These are phyloP conservation scores for Phorcus lineatus DNA, from an alignment of 2,888 invertebrate species.

Conservation along the genomic window DNA sequence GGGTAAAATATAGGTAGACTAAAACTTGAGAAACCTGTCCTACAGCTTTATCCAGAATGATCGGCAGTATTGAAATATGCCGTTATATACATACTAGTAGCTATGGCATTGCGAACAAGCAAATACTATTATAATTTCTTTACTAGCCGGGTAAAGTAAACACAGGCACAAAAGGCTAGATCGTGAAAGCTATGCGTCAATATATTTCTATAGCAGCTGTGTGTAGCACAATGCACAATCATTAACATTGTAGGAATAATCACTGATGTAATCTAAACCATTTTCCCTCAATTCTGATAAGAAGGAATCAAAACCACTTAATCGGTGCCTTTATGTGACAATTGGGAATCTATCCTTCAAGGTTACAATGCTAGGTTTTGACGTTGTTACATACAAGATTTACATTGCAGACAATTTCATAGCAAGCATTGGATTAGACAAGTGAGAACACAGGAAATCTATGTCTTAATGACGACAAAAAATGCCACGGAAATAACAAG, in stretches of 20 bases:
- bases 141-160: neutral
- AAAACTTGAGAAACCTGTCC: neutral
- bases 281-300: neutral
- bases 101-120: neutral
- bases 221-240: neutral
- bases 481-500: neutral
- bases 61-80: neutral
- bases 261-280: constrained; percentile 5
- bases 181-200: constrained; percentile 13
- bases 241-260: neutral
- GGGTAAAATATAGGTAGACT: neutral
- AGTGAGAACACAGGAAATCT: neutral
- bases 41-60: neutral
- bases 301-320: too few relatives aligned
- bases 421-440: neutral
- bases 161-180: neutral
- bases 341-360: too few relatives aligned
- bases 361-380: too few relatives aligned
- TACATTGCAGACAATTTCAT: too few relatives aligned
- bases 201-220: neutral
- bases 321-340: too few relatives aligned
- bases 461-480: neutral
- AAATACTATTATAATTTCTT: constrained; percentile 8
- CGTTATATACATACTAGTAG: neutral
- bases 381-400: too few relatives aligned